phyloP scores from a whole-genome alignment of 2,888 invertebrate genomes.

The Drosophila pegasa region DNA sequence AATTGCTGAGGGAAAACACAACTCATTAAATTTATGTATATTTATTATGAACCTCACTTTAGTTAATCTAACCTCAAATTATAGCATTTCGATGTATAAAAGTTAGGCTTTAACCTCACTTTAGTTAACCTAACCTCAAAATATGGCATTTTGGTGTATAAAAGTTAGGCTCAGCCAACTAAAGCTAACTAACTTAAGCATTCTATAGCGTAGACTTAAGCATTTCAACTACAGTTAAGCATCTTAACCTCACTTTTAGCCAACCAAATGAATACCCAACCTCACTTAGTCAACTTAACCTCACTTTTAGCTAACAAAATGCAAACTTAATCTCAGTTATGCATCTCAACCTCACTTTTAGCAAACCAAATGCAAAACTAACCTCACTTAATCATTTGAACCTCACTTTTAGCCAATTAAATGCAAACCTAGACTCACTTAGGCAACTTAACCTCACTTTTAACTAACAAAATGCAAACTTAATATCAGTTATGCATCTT shows the following conservation, averaged over 20 bases:
- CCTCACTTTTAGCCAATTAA: no score
- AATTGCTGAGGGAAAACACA: not conserved
- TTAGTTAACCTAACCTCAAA: not conserved
- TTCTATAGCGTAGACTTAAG: fast-evolving
- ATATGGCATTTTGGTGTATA: not conserved
- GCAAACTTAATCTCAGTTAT: no score
- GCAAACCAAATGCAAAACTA: not conserved
- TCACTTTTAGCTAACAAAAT: not conserved
- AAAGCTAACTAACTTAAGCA: not conserved
- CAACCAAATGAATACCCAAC: not conserved
- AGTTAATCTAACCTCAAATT: not conserved
- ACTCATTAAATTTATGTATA: not conserved
- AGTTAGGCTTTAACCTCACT: conserved; percentile 1
- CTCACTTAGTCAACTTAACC: no score
- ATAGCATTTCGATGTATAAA: not conserved
- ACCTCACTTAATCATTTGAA: no score
- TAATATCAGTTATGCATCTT: no score
- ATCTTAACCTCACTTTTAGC: not conserved
- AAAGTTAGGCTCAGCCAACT: not conserved
- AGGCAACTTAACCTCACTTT: not conserved
- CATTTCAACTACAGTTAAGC: not conserved
- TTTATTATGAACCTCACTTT: not conserved
- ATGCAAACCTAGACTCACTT: no score
- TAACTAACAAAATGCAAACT: not conserved
- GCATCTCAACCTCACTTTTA: no score